Evolutionary conservation across 2,888 invertebrate species (phyloP).

Genomic region (Spilarctia lutea): DNA sequence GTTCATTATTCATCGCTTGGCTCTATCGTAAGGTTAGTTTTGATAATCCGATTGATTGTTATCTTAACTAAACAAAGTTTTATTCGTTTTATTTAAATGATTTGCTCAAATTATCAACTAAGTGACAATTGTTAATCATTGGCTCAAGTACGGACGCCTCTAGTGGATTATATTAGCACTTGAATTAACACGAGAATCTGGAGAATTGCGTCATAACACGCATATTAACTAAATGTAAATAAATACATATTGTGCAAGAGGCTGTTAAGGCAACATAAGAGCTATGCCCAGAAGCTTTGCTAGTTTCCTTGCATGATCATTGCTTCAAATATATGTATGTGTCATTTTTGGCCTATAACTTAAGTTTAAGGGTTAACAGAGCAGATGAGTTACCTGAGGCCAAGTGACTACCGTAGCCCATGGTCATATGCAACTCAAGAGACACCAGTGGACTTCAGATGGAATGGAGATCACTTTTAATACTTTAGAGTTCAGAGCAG

Average conservation of each 20-base stretch:
- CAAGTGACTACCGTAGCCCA: no score
- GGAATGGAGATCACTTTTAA: no score
- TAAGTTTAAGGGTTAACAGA: no score
- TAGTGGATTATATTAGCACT: neutral
- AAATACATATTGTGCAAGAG: slow-evolving; percentile 6
- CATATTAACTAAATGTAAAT: neutral
- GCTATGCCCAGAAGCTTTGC: neutral
- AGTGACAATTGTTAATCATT: neutral
- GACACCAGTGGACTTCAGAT: no score
- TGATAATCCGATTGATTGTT: neutral
- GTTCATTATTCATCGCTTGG: neutral
- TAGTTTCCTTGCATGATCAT: neutral
- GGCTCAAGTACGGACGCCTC: neutral
- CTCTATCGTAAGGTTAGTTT: neutral
- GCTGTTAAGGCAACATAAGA: neutral
- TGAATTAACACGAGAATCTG: neutral
- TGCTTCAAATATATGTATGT: neutral
- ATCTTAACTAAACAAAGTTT: neutral
- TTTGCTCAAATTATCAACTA: neutral
- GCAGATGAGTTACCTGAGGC: no score
- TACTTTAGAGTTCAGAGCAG: no score
- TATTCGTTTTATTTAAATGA: no score
- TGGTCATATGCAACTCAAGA: no score
- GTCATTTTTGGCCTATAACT: no score
- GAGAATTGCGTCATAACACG: neutral